A percentile compares a stretch with the other conserved stretches of the same genome.
These are phyloP conservation scores for Hylyphantes graminicola DNA, from an alignment of 1,140 invertebrate species.

Conservation along the genomic window DNA sequence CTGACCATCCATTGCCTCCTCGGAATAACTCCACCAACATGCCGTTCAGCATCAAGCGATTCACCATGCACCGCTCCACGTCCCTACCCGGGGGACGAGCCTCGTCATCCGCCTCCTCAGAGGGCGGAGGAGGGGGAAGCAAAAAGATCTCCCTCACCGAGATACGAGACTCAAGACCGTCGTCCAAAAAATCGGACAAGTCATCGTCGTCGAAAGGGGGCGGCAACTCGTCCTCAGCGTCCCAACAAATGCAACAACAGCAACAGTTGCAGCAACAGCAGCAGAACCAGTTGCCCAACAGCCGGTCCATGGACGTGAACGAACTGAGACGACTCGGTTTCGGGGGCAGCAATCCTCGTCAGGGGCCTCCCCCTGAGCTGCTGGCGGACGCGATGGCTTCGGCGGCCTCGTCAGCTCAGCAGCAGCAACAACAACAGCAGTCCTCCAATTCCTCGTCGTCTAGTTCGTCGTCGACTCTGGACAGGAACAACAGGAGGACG, in stretches of 20 bases:
- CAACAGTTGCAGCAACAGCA: constrained; percentile 10
- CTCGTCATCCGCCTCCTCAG: not conserved
- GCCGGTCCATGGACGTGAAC: constrained; percentile 43
- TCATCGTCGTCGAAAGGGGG: not conserved
- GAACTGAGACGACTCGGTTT: constrained; percentile 53
- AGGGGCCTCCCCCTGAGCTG: constrained; percentile 44
- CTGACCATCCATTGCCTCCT: too few relatives aligned
- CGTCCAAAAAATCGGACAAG: constrained; percentile 41
- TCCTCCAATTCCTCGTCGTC: constrained; percentile 34
- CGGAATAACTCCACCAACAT: not conserved
- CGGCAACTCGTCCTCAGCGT: not conserved
- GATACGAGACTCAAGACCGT: constrained; percentile 8
- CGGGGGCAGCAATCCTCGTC: constrained; percentile 31
- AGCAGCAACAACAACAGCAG: not conserved
- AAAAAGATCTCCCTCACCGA: constrained; percentile 54
- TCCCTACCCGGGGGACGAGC: constrained; percentile 49
- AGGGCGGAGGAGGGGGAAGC: not conserved
- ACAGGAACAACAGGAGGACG: constrained; percentile 8
- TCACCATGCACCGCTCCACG: constrained; percentile 58
- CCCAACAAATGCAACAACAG: not conserved
- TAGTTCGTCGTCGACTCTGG: constrained; percentile 23
- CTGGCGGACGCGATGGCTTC: constrained; percentile 54
- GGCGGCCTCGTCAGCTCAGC: not conserved
- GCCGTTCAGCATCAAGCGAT: constrained; percentile 60
- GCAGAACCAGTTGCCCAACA: constrained; percentile 34